phyloP scores from a whole-genome alignment of 2,888 invertebrate genomes.

The Hipparchia semele region DNA sequence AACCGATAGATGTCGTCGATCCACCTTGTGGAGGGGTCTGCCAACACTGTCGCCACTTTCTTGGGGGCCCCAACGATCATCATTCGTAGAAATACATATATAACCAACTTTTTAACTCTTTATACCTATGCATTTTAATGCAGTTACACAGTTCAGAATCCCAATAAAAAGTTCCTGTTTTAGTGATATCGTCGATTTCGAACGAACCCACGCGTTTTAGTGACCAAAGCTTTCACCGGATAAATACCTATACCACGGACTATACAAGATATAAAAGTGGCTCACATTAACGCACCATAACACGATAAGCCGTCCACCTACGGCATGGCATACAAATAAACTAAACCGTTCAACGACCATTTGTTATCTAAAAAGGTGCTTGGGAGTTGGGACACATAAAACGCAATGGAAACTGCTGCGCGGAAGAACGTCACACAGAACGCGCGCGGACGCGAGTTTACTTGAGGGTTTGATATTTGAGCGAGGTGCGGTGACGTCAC shows the following conservation, averaged over 20 bases:
- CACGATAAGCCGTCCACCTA: constrained; percentile 44
- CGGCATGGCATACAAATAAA: constrained; percentile 69
- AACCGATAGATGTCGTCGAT: not conserved
- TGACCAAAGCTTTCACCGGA: constrained; percentile 14
- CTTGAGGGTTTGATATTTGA: not conserved
- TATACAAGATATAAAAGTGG: not conserved
- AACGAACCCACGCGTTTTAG: constrained; percentile 10
- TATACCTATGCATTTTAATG: not conserved
- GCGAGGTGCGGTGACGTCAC: too few relatives aligned
- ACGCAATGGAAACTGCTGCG: not conserved
- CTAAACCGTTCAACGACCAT: constrained; percentile 33
- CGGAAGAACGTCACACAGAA: not conserved
- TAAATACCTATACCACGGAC: constrained; percentile 6
- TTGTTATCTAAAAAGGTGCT: too few relatives aligned
- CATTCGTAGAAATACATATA: not conserved
- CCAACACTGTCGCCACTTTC: too few relatives aligned
- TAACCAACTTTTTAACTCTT: not conserved
- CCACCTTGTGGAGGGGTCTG: too few relatives aligned
- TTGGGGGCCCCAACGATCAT: too few relatives aligned
- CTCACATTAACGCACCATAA: constrained; percentile 20
- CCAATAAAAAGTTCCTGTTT: constrained; percentile 4
- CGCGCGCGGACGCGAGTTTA: not conserved
- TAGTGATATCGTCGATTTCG: constrained; percentile 6
- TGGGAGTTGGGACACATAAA: too few relatives aligned
- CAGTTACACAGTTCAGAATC: not conserved